Conservation (phyloP, 2,113 vertebrate species). For the Elephas maximus region DNA sequence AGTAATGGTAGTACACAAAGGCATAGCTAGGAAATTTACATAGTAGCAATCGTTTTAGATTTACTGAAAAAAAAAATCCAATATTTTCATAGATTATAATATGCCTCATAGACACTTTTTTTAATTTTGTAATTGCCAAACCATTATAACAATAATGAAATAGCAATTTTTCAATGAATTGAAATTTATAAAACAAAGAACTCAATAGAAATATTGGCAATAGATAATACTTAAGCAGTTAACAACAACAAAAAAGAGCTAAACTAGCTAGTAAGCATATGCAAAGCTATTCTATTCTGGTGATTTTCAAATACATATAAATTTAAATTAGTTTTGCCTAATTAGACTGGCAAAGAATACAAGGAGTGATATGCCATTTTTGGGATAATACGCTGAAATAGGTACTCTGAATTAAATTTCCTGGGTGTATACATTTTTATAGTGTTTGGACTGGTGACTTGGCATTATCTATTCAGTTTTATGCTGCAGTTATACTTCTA, state of each 20-base stretch:
- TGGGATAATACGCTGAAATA: background rate
- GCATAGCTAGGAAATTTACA: background rate
- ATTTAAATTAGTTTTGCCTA: background rate
- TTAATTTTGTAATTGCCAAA: background rate
- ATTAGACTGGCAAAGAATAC: background rate
- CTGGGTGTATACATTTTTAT: background rate
- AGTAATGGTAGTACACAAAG: background rate
- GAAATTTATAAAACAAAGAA: background rate
- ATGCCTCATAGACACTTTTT: background rate
- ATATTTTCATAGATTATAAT: conserved; percentile 4
- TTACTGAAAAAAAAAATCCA: background rate
- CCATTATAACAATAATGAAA: background rate
- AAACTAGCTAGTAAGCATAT: background rate
- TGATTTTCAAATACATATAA: background rate
- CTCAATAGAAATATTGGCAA: background rate
- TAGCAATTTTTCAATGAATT: background rate
- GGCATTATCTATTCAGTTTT: background rate
- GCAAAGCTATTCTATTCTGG: background rate
- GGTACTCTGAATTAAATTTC: too few relatives aligned
- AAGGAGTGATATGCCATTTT: background rate
- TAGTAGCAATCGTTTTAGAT: background rate
- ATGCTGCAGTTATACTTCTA: background rate
- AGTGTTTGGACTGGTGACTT: background rate
- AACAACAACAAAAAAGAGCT: background rate
- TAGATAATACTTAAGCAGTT: background rate